phyloP scores from a whole-genome alignment of 2,113 vertebrate genomes.

The Geococcyx californianus region DNA sequence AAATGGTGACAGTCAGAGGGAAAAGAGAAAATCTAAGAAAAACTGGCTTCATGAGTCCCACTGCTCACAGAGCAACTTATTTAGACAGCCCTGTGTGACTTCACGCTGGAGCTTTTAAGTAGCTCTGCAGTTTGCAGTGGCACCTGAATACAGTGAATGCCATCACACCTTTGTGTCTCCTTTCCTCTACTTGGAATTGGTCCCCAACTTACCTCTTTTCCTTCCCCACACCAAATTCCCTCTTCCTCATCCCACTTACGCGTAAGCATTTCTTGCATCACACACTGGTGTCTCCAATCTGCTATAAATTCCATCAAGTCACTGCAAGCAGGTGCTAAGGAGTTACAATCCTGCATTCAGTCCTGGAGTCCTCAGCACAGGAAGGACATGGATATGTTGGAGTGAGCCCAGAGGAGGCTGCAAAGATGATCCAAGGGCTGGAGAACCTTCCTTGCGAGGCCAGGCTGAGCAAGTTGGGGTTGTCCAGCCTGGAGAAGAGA shows the following conservation, averaged over 20 bases:
- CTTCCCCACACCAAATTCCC: not conserved
- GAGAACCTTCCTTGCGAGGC: no score
- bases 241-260: not conserved
- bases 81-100: not conserved
- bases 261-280: not conserved
- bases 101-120: not conserved
- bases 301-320: not conserved
- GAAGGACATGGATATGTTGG: no score
- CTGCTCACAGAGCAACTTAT: not conserved
- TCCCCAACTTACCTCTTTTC: not conserved
- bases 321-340: not conserved
- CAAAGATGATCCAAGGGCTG: no score
- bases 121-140: not conserved
- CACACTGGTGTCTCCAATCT: not conserved
- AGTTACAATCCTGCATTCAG: no score
- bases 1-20: not conserved
- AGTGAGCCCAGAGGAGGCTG: no score
- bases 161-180: not conserved
- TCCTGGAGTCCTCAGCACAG: no score
- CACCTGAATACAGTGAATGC: not conserved
- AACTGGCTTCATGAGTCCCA: not conserved
- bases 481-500: no score
- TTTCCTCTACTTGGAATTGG: not conserved
- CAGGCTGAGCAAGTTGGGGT: no score
- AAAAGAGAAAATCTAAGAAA: not conserved